Evolutionary conservation across 2,113 vertebrate species (phyloP).

Genomic region (Urocolius indicus): DNA sequence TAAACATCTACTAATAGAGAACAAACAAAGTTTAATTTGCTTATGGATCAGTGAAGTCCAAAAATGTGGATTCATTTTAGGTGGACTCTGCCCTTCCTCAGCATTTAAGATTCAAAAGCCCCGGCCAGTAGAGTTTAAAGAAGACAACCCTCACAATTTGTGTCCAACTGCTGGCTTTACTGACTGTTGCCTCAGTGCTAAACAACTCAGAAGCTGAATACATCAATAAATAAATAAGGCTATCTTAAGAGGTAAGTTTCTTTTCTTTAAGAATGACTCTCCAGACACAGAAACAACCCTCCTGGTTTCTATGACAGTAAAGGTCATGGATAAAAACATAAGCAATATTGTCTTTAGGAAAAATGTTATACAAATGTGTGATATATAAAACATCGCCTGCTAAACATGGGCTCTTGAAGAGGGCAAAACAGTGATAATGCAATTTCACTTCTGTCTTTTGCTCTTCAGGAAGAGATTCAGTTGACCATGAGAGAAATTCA

Average conservation of each 20-base stretch:
- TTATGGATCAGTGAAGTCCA: constrained; percentile 49
- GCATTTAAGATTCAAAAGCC: neutral
- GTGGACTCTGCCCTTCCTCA: constrained; percentile 37
- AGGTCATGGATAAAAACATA: neutral
- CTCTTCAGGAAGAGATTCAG: neutral
- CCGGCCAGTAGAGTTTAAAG: neutral
- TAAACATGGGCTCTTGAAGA: neutral
- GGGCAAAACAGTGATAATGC: neutral
- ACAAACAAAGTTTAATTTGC: constrained; percentile 70
- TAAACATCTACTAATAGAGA: constrained; percentile 2
- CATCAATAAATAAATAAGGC: neutral
- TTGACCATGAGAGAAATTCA: neutral
- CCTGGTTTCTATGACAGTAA: neutral
- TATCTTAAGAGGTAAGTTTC: constrained; percentile 54
- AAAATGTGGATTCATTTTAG: neutral
- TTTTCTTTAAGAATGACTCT: neutral
- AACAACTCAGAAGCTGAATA: constrained; percentile 1
- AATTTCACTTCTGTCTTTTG: neutral
- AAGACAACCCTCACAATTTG: neutral
- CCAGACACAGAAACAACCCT: neutral
- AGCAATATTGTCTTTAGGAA: neutral
- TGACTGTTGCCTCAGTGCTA: neutral
- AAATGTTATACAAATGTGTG: neutral
- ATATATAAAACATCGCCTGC: neutral
- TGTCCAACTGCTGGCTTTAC: neutral